Evolutionary conservation across 2,113 vertebrate species (phyloP), one percentile per base, ranked within the genome.

Genomic region (Etheostoma spectabile): DNA sequence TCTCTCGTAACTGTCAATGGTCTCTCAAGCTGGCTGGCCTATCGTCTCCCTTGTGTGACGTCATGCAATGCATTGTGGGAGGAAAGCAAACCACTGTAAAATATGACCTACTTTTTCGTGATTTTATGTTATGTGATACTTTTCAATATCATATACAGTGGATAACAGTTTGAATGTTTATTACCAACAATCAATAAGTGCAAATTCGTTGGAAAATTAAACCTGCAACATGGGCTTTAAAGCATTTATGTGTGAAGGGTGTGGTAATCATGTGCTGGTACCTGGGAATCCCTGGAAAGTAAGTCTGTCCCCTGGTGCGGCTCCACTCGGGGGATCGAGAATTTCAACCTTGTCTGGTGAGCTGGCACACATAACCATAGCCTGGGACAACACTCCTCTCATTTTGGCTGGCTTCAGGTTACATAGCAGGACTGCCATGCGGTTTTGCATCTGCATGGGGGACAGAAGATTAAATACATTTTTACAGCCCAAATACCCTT

Each of bases 331-430:
- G 73, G 98, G 97, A 79, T 96, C 95, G 74, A 99, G 89, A 90
- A 99, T 97, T 93, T 99, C 98, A 52, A 99, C 94, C 68, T 97
- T 97, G 74, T 99, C 97, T 38, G 95, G 96, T 11, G 96, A 97
- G 84, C 97, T 97, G 77, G 98, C 97, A 88, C 98, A 99, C 97
- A 99, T 98, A 77, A 99, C 91, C 97, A 97, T 98, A 30, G 97
- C 98, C 83, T 99, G 97, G 51, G 98, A 99, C 4, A 97, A 65
- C 2, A 99, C 94, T 8, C 98, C 98, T 85, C 98, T 95, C 96
- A 99, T 97, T 92, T 98, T 98, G 8, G 96, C 96, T 77, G 97
- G 96, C 93, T 97, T 99, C 91, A 99, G 92, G 88, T 99, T 99
- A 85, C 98, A 99, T 72, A 99, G 93, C 18, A 99, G 94, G 87